These are phyloP conservation scores for Diadophis punctatus DNA, from an alignment of 2,113 vertebrate genomes.

Conservation along the genomic window DNA sequence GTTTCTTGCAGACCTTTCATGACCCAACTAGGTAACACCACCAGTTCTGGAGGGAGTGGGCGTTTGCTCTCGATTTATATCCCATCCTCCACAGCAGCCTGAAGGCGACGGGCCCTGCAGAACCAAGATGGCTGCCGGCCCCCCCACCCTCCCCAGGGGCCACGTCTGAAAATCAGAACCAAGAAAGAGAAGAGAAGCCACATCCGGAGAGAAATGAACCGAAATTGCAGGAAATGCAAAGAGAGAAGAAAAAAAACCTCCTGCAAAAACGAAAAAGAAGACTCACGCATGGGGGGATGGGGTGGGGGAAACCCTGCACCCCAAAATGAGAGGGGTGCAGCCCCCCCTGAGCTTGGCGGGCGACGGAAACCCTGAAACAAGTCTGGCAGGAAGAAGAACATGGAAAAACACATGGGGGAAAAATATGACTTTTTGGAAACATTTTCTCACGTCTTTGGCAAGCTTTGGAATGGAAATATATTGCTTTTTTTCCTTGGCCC, in stretches of 20 bases:
- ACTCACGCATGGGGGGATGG: not conserved
- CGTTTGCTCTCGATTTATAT: no score
- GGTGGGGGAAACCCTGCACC: not conserved
- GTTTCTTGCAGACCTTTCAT: not conserved
- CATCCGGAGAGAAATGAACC: not conserved
- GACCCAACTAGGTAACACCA: not conserved
- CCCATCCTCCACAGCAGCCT: not conserved
- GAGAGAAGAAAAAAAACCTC: not conserved
- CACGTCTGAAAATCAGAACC: not conserved
- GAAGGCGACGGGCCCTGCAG: not conserved
- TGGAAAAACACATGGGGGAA: not conserved
- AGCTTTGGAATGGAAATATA: not conserved
- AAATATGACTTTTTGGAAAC: not conserved
- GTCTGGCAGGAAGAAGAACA: not conserved
- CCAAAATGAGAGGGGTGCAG: not conserved
- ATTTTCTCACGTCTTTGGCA: not conserved
- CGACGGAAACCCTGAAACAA: not conserved
- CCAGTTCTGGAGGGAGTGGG: not conserved
- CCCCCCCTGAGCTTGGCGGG: not conserved
- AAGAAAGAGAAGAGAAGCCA: not conserved
- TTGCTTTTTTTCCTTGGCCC: not conserved
- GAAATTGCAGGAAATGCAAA: not conserved
- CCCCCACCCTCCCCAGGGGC: not conserved
- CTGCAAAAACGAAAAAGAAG: not conserved
- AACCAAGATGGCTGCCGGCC: not conserved